Percentiles rank a stretch among this genome's conserved stretches.
phyloP scores from a whole-genome alignment of 2,797 vertebrate genomes.

The Limnodromus scolopaceus region DNA sequence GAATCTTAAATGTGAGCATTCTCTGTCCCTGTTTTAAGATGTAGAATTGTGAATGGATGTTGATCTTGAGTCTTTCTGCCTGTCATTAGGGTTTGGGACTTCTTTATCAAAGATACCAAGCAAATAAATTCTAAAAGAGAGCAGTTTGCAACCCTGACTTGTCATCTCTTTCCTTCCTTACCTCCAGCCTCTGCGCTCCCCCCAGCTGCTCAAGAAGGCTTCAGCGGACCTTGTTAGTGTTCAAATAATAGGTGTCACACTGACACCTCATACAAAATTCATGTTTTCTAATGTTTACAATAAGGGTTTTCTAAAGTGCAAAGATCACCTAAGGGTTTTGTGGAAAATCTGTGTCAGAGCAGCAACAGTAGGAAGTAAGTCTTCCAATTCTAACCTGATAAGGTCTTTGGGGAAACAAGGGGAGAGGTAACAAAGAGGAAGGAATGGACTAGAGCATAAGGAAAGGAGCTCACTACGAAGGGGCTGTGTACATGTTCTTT shows the following conservation, averaged over 20 bases:
- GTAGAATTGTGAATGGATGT: conserved; percentile 7
- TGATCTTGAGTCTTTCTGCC: not conserved
- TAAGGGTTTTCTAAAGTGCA: not conserved
- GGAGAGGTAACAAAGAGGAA: not conserved
- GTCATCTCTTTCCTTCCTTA: not conserved
- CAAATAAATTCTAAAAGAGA: not conserved
- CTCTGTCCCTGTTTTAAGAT: conserved; percentile 1
- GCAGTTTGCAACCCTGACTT: not conserved
- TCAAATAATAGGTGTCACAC: conserved; percentile 1
- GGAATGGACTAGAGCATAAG: not conserved
- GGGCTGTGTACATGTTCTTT: not conserved
- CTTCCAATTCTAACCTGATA: not conserved
- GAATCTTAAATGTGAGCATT: not conserved
- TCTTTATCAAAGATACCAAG: not conserved
- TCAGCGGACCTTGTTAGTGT: not conserved
- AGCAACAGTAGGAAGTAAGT: not conserved
- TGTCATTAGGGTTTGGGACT: not conserved
- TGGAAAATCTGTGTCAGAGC: not conserved
- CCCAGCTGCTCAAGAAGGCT: not conserved
- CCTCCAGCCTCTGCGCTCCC: not conserved
- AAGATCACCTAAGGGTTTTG: not conserved
- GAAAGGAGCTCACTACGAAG: not conserved
- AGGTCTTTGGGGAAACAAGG: not conserved
- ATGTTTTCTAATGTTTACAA: conserved; percentile 17
- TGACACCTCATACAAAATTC: conserved; percentile 16